Evolutionary conservation across 2,888 invertebrate species (phyloP).

Genomic region (Nomada fucata): DNA sequence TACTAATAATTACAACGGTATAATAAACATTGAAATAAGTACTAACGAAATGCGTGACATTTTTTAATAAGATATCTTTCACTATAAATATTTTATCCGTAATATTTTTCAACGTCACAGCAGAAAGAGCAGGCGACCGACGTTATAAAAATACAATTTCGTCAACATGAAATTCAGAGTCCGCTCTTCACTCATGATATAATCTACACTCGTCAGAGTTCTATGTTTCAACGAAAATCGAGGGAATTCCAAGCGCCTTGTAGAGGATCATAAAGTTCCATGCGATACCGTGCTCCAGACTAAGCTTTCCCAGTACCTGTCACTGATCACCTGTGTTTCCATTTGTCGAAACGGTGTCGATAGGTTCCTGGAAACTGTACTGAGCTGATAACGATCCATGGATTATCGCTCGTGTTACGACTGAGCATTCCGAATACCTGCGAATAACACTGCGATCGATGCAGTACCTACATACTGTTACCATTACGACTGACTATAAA

Average conservation of each 20-base stretch:
- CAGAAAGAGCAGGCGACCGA: too few species aligned
- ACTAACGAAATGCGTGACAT: too few species aligned
- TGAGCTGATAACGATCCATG: slow-evolving; percentile 55
- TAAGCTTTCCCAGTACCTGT: slow-evolving; percentile 21
- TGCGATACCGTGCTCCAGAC: slow-evolving; percentile 1
- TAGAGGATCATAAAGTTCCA: background rate
- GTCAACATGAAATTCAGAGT: too few species aligned
- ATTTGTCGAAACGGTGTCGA: slow-evolving; percentile 48
- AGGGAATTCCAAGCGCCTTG: background rate
- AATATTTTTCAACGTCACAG: too few species aligned
- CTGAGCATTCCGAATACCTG: slow-evolving; percentile 35
- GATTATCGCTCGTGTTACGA: slow-evolving; percentile 53
- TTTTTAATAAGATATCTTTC: too few species aligned
- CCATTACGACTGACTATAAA: slow-evolving; percentile 1
- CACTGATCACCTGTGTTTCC: slow-evolving; percentile 51
- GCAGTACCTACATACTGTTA: background rate
- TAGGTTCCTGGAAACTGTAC: slow-evolving; percentile 55
- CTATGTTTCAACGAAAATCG: background rate
- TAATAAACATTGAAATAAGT: too few species aligned
- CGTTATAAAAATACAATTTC: too few species aligned
- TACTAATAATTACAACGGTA: too few species aligned
- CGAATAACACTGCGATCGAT: slow-evolving; percentile 41
- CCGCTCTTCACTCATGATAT: too few species aligned
- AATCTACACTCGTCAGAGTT: background rate
- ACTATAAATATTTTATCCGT: too few species aligned